These are phyloP conservation scores for Drosophila athabasca DNA, from an alignment of 1,140 invertebrate species.

Conservation along the genomic window DNA sequence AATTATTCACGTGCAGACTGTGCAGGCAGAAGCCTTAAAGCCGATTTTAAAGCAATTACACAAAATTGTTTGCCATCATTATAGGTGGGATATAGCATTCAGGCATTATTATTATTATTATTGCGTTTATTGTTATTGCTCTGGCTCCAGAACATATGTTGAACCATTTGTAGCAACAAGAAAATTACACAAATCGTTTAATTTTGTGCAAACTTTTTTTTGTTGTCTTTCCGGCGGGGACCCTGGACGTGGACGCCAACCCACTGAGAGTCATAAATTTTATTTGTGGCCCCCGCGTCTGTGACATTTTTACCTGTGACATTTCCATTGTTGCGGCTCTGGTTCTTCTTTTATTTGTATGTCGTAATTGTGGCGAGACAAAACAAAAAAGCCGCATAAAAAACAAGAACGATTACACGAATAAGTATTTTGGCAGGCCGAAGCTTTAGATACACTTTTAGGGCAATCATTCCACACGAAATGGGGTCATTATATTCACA, in stretches of 20 bases:
- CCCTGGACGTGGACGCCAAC: not conserved
- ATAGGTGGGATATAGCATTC: conserved; percentile 31
- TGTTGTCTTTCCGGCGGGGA: not conserved
- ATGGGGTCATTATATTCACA: too few species aligned
- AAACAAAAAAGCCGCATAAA: conserved; percentile 35
- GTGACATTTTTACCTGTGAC: conserved; percentile 77
- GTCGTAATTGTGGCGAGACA: conserved; percentile 75
- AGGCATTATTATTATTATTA: conserved; percentile 66
- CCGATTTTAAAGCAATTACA: conserved; percentile 59
- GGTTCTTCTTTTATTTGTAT: conserved; percentile 65
- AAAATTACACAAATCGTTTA: conserved; percentile 82
- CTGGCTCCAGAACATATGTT: conserved; percentile 64
- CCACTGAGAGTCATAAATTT: conserved; percentile 70
- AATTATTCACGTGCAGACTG: conserved; percentile 33
- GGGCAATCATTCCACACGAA: too few species aligned
- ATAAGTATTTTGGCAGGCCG: not conserved
- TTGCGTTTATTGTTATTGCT: conserved; percentile 42
- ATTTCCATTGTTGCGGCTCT: conserved; percentile 63
- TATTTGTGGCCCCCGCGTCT: conserved; percentile 39
- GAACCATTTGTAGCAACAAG: conserved; percentile 74
- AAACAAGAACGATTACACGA: conserved; percentile 15
- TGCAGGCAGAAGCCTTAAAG: conserved; percentile 43
- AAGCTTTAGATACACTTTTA: too few species aligned
- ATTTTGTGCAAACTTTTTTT: conserved; percentile 60
- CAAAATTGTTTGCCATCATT: conserved; percentile 37